Conservation (phyloP, 2,888 invertebrate species). For the Lepidocyrtoides sp. region DNA sequence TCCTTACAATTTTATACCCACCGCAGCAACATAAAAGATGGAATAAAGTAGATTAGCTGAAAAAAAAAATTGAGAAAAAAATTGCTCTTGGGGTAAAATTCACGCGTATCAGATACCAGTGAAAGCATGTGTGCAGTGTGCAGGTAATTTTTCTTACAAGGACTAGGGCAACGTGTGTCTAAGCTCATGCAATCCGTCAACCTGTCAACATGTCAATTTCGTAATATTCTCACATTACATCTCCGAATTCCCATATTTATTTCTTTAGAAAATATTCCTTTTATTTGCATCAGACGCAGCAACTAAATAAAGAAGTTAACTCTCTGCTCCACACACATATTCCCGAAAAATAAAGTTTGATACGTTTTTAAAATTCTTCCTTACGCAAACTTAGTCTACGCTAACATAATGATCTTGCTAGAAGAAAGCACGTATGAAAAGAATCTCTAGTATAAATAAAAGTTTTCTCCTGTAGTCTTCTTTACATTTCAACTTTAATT, state of each 20-base stretch:
- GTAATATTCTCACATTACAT: background rate
- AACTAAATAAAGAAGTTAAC: no score
- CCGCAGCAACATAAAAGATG: background rate
- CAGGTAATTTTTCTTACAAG: background rate
- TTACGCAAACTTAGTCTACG: no score
- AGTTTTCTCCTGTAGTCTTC: background rate
- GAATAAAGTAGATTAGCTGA: background rate
- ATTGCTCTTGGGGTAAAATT: no score
- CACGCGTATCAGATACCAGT: no score
- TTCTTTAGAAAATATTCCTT: background rate
- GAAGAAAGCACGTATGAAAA: background rate
- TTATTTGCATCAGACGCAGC: background rate
- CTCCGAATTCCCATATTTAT: background rate
- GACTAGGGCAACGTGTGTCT: slow-evolving; percentile 3
- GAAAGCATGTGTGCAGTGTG: background rate
- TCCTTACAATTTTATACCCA: background rate
- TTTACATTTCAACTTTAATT: no score
- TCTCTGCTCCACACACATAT: background rate
- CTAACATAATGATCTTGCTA: no score
- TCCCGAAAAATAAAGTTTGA: background rate
- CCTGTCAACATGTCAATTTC: slow-evolving; percentile 65
- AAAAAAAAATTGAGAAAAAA: background rate
- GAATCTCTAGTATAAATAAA: background rate
- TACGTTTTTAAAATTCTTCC: no score
- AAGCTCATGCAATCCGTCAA: slow-evolving; percentile 69